These are phyloP conservation scores for Prenolepis imparis DNA, from an alignment of 2,888 invertebrate genomes.

Conservation along the genomic window DNA sequence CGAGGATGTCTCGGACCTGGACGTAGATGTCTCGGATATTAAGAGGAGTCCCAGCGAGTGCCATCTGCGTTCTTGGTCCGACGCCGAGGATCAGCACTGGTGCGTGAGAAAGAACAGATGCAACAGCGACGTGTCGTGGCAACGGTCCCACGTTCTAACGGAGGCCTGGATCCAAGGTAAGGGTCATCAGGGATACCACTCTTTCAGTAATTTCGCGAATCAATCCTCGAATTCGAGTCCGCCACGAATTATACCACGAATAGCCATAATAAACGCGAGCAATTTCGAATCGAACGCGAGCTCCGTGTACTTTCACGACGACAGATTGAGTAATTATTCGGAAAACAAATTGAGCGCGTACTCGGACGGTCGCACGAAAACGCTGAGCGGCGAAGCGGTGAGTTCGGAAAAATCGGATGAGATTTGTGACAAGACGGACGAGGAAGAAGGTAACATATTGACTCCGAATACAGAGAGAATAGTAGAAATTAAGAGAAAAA, in stretches of 20 bases:
- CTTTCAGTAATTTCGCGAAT: slow-evolving; percentile 71
- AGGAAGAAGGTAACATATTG: slow-evolving; percentile 74
- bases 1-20: slow-evolving; percentile 59
- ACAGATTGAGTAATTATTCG: slow-evolving; percentile 69
- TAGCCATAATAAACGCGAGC: slow-evolving; percentile 84
- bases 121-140: slow-evolving; percentile 83
- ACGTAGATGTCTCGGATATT: slow-evolving; percentile 60
- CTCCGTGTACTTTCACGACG: slow-evolving; percentile 80
- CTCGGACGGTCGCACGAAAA: slow-evolving; percentile 79
- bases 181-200: slow-evolving; percentile 77
- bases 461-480: slow-evolving; percentile 50
- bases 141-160: slow-evolving; percentile 77
- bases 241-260: slow-evolving; percentile 80
- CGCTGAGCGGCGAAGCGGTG: slow-evolving; percentile 80
- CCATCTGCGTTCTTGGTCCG: slow-evolving; percentile 74
- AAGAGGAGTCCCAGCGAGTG: slow-evolving; percentile 75
- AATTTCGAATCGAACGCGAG: slow-evolving; percentile 84
- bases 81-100: slow-evolving; percentile 65
- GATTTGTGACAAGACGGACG: slow-evolving; percentile 69
- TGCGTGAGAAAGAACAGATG: slow-evolving; percentile 79
- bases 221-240: slow-evolving; percentile 68
- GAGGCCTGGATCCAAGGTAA: slow-evolving; percentile 81
- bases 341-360: slow-evolving; percentile 76
- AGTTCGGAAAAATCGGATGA: slow-evolving; percentile 80
- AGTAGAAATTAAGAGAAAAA: slow-evolving; percentile 18